Evolutionary conservation across 92 coral and sea anemone genomes (phyloP), one percentile per base, ranked within the genome.

Genomic region (Porites cylindrica): DNA sequence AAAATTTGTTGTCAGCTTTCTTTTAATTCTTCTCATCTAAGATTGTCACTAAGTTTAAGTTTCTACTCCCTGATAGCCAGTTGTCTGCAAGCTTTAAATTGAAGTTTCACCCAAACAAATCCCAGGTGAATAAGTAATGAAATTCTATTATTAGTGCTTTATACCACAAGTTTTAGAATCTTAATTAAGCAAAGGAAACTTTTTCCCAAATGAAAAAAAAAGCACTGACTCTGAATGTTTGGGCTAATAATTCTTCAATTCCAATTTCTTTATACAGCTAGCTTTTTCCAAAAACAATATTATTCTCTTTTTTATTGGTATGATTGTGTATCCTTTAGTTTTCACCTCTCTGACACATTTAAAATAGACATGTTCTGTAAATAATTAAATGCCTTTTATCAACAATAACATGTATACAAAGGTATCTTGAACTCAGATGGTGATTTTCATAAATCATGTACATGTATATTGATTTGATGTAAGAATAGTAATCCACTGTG

Each of bases 341-440:
- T 38, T 38, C 53, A 47, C 80, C 21, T 76, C 26, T 19, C 79
- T 51, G n/a, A 18, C 26, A 2, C 4, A 76, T 76, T 76, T 75
- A 11, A 23, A 76, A 63, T 10, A 70, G 69, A 70, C 70, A 82
- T 56, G 19, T 82, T 82, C 70, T 10, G 29, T 82, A 26, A 82
- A 82, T 82, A 56, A 70, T 82, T 82, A 43, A 82, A 56, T 26
- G 10, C 12, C 7, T n/a, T 14, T 53, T 4, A 38, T 38, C 47
- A 38, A 38, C 47, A 38, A 38, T 4, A 38, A 38, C 47, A 38
- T 38, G 4, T 38, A 38, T 38, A 38, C 47, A 38, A 38, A 38
- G 47, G 47, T 38, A 38, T 38, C 47, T 38, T 38, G 5, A 38
- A 38, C 5, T 38, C 47, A 56, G 69, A n/a, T 29, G 78, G 78